phyloP scores from a whole-genome alignment of 2,888 invertebrate species.

The Oxytorus armatus region DNA sequence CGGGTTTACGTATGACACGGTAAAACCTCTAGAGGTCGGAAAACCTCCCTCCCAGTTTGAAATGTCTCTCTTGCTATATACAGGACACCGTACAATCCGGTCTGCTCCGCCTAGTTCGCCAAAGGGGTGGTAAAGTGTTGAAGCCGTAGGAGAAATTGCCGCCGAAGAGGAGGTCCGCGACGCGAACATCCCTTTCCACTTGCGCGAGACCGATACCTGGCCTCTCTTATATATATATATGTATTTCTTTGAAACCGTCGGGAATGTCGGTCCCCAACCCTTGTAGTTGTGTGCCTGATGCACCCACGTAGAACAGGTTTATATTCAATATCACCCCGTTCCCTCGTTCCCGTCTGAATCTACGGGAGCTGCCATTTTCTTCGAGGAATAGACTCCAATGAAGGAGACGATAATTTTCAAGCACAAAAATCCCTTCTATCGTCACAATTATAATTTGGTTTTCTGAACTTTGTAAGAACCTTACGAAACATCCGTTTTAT shows the following conservation, averaged over 20 bases:
- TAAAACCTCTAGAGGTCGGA: slow-evolving; percentile 50
- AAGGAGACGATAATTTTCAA: too few relatives aligned
- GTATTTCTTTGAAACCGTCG: slow-evolving; percentile 21
- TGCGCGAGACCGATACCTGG: slow-evolving; percentile 65
- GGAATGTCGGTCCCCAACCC: slow-evolving; percentile 47
- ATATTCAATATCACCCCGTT: slow-evolving; percentile 3
- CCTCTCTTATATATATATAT: slow-evolving; percentile 2
- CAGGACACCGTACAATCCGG: slow-evolving; percentile 24
- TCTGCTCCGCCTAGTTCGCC: slow-evolving; percentile 69
- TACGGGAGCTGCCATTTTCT: slow-evolving; percentile 23
- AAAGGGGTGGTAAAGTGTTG: slow-evolving; percentile 55
- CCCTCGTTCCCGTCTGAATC: neutral
- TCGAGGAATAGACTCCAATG: slow-evolving; percentile 7
- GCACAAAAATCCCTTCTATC: too few relatives aligned
- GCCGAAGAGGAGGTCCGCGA: slow-evolving; percentile 69
- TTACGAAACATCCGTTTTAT: too few relatives aligned
- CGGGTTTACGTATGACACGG: neutral
- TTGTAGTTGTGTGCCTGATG: slow-evolving; percentile 36
- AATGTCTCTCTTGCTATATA: slow-evolving; percentile 49
- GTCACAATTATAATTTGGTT: too few relatives aligned
- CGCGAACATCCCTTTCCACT: slow-evolving; percentile 69
- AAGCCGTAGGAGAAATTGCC: slow-evolving; percentile 48
- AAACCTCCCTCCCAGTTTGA: slow-evolving; percentile 50
- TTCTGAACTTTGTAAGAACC: too few relatives aligned
- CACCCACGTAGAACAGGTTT: slow-evolving; percentile 22